phyloP scores from a whole-genome alignment of 2,797 vertebrate genomes.

The Periparus ater region DNA sequence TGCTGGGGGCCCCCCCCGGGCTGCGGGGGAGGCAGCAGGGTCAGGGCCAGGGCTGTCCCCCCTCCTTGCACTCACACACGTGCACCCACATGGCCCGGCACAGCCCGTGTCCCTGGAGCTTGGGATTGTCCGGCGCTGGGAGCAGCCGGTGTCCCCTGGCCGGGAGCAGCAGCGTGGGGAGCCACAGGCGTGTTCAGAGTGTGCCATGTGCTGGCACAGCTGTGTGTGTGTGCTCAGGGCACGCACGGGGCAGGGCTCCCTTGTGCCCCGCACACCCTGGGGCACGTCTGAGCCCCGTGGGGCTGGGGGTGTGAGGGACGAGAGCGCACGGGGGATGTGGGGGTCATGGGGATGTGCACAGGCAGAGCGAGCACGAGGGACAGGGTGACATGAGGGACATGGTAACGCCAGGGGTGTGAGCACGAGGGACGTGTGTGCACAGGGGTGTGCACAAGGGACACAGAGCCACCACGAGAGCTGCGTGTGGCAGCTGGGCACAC shows the following conservation, averaged over 20 bases:
- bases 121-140: neutral
- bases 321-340: accelerated
- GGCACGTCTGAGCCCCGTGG: accelerated
- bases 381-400: accelerated
- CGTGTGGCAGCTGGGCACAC: too few species aligned
- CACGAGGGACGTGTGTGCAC: accelerated
- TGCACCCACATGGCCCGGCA: neutral
- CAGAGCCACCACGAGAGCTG: too few species aligned
- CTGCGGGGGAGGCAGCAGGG: neutral
- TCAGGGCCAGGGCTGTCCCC: neutral
- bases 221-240: neutral
- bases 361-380: accelerated
- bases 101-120: neutral
- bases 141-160: accelerated
- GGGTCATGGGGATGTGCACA: neutral
- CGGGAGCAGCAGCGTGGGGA: neutral
- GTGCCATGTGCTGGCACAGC: neutral
- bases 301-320: accelerated
- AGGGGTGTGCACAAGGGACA: neutral
- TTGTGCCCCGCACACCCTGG: accelerated
- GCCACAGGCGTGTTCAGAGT: neutral
- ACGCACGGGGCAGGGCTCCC: neutral
- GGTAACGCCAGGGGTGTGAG: accelerated
- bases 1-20: neutral
- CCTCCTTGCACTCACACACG: neutral